These are phyloP conservation scores for Camelus bactrianus DNA, from an alignment of 2,113 vertebrate species.

Conservation along the genomic window DNA sequence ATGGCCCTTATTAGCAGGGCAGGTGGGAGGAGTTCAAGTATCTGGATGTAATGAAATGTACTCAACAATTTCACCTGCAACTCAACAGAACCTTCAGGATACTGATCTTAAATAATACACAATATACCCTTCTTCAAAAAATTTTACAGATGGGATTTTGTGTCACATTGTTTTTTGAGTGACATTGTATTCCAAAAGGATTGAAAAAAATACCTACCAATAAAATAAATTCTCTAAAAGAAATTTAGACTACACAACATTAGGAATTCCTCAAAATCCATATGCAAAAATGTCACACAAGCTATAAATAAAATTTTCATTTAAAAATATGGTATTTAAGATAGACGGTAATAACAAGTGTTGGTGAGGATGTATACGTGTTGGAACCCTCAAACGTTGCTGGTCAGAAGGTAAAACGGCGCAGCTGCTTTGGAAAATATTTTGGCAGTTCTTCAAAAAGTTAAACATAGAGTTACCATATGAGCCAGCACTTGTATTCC, in stretches of 20 bases:
- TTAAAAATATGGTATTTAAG: not conserved
- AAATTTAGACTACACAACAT: not conserved
- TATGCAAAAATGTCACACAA: not conserved
- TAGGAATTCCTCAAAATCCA: not conserved
- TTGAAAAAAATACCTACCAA: not conserved
- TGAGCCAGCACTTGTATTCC: not conserved
- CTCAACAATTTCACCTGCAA: not conserved
- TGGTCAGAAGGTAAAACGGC: not conserved
- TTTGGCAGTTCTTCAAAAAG: not conserved
- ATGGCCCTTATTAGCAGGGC: no score
- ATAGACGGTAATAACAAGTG: not conserved
- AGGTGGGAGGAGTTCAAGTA: not conserved
- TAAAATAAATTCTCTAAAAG: not conserved
- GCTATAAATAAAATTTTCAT: not conserved
- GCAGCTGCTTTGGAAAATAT: not conserved
- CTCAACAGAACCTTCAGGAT: not conserved
- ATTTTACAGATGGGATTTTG: not conserved
- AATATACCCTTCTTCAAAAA: not conserved
- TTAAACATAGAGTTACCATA: not conserved
- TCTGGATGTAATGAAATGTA: not conserved
- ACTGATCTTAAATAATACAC: not conserved
- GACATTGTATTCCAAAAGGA: not conserved
- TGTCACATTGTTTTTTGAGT: not conserved
- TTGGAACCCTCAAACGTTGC: not conserved
- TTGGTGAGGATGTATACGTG: not conserved